A percentile compares a stretch with the other conserved stretches of the same genome.
Conservation (phyloP, 1,140 invertebrate species). For the Marisa cornuarietis region DNA sequence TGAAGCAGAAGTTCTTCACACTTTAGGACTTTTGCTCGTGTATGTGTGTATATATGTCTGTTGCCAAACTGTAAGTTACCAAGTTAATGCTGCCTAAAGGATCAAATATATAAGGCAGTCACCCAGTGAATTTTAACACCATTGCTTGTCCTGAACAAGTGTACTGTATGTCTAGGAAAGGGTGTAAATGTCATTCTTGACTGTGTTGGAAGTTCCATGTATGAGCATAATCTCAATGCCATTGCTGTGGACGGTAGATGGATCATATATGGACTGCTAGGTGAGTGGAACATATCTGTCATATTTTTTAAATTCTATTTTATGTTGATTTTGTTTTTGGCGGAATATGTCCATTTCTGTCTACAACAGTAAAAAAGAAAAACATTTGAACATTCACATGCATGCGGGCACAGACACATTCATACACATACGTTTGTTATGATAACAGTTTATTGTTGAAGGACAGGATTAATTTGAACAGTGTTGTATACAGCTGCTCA, state of each 20-base stretch:
- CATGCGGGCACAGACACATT: too few species aligned
- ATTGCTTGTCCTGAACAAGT: neutral
- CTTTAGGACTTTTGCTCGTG: too few species aligned
- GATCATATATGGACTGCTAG: constrained; percentile 64
- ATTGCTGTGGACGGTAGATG: constrained; percentile 61
- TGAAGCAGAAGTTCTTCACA: too few species aligned
- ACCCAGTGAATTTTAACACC: neutral
- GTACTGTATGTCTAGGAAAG: constrained; percentile 38
- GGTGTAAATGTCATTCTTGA: constrained; percentile 64
- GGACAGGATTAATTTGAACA: too few species aligned
- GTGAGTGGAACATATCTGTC: constrained; percentile 35
- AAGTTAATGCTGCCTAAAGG: neutral
- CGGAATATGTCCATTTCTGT: neutral
- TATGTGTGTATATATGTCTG: too few species aligned
- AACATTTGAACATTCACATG: too few species aligned
- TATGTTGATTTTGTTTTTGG: neutral
- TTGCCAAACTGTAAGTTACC: neutral
- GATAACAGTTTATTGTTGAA: too few species aligned
- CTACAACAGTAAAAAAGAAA: too few species aligned
- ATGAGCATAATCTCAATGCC: constrained; percentile 56
- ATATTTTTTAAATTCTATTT: neutral
- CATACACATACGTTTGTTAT: too few species aligned
- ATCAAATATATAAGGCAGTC: neutral
- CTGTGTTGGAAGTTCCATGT: constrained; percentile 63
- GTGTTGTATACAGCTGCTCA: too few species aligned